Evolutionary conservation across 2,113 vertebrate species (phyloP).

Genomic region (Hystrix cristata): DNA sequence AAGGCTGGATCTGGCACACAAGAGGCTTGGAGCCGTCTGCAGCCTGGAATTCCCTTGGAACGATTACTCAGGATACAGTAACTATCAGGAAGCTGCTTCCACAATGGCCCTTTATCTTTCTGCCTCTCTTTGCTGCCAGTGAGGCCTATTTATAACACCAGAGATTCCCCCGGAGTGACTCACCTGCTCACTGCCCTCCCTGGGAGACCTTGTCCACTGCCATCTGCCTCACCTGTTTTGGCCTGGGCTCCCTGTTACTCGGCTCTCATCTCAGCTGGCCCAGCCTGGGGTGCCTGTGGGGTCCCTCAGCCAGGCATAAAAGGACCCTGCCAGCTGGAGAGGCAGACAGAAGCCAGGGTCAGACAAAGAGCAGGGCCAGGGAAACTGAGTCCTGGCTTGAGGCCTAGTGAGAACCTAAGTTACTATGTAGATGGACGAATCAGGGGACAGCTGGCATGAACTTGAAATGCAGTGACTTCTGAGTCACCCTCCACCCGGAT

Average conservation of each 20-base stretch:
- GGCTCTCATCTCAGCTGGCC: neutral
- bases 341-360: neutral
- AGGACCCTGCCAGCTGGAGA: neutral
- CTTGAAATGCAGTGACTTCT: neutral
- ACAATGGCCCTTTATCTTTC: constrained; percentile 68
- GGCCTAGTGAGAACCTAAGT: neutral
- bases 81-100: constrained; percentile 45
- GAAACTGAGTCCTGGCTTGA: neutral
- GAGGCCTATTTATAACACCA: constrained; percentile 49
- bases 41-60: constrained; percentile 35
- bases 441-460: neutral
- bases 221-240: neutral
- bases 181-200: neutral
- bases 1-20: neutral
- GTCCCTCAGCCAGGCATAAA: neutral
- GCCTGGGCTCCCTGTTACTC: neutral
- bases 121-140: neutral
- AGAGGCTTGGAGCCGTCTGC: neutral
- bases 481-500: neutral
- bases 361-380: neutral
- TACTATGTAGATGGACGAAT: neutral
- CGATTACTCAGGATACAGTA: constrained; percentile 40
- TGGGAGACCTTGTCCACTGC: neutral
- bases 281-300: neutral
- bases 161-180: constrained; percentile 58